Conservation (phyloP, 2,797 vertebrate genomes). For the Myotis myotis region DNA sequence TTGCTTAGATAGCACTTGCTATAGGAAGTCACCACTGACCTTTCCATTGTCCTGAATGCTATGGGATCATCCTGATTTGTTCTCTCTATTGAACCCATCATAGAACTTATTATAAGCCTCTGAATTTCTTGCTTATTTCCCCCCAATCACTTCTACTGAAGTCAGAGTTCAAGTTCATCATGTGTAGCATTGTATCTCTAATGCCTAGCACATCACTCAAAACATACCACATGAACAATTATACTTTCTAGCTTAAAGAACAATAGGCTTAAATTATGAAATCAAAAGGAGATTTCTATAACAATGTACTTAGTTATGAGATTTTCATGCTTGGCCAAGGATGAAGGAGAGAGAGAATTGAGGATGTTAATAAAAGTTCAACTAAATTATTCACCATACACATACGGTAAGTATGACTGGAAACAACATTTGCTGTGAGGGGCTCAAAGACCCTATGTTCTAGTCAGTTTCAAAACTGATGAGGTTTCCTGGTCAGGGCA, state of each 20-base stretch:
- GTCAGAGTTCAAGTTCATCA: neutral
- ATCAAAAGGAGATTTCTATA: neutral
- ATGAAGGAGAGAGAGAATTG: neutral
- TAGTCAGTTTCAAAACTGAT: neutral
- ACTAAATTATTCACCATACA: neutral
- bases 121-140: neutral
- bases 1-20: neutral
- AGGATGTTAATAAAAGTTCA: neutral
- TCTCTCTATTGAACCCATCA: neutral
- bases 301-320: neutral
- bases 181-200: neutral
- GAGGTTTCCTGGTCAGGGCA: too few relatives aligned
- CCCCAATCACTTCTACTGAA: neutral
- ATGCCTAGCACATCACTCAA: neutral
- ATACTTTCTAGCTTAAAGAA: neutral
- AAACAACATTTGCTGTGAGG: neutral
- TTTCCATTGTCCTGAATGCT: neutral
- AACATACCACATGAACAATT: neutral
- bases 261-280: neutral
- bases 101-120: neutral
- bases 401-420: neutral
- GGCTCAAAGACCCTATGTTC: neutral
- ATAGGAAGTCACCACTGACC: neutral
- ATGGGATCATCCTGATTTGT: neutral
- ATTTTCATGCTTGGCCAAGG: neutral